These are phyloP conservation scores for Pristionchus mayeri DNA, from an alignment of 2,888 invertebrate genomes.

Conservation along the genomic window DNA sequence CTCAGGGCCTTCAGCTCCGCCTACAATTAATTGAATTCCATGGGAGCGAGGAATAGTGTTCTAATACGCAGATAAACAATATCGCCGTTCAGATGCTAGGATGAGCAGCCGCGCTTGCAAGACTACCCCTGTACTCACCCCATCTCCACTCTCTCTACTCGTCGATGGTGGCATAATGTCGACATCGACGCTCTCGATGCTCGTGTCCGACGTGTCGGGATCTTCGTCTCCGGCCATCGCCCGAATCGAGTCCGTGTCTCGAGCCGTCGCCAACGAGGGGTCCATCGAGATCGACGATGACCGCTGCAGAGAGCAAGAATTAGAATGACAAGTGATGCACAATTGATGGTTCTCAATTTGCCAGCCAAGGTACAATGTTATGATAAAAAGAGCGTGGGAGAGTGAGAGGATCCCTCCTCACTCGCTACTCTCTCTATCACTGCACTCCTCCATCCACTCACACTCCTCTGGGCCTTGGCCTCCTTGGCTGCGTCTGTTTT, in stretches of 20 bases:
- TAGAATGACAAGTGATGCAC: neutral
- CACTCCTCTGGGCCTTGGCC: neutral
- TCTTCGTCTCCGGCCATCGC: neutral
- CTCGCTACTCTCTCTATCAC: neutral
- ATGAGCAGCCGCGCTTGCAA: too few relatives aligned
- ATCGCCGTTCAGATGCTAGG: too few relatives aligned
- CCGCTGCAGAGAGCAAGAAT: neutral
- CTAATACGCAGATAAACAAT: too few relatives aligned
- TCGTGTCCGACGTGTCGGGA: neutral
- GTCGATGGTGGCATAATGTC: conserved; percentile 17
- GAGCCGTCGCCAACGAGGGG: neutral
- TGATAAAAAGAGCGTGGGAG: too few relatives aligned
- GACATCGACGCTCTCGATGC: conserved; percentile 32
- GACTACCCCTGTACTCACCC: neutral
- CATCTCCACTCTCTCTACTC: neutral
- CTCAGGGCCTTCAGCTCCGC: neutral
- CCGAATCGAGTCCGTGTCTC: neutral
- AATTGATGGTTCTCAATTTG: neutral
- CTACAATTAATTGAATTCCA: too few relatives aligned
- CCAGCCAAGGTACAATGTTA: too few relatives aligned
- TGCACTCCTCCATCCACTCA: neutral
- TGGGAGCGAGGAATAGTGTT: too few relatives aligned
- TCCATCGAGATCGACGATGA: conserved; percentile 5
- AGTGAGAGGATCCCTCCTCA: neutral
- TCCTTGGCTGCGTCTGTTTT: neutral